Percentiles rank a stretch among this genome's conserved stretches.
Evolutionary conservation across 2,888 invertebrate species (phyloP).

Genomic region (Dioctria linearis): DNA sequence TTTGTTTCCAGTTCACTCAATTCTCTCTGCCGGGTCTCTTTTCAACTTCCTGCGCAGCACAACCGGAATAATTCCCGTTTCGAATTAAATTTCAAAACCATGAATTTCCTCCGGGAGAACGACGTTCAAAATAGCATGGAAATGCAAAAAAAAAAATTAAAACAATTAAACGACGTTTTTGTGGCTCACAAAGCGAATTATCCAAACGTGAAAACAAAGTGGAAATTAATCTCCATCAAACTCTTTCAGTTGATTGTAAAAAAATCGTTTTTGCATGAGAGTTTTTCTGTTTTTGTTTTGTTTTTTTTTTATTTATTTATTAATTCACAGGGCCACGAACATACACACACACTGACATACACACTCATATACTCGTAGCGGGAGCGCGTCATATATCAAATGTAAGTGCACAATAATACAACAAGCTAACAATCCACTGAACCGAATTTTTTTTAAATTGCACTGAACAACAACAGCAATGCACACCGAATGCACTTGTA

Average conservation of each 20-base stretch:
- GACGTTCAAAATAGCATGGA: background rate
- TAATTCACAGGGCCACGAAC: slow-evolving; percentile 32
- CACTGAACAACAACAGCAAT: slow-evolving; percentile 22
- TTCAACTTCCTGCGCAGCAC: too few relatives aligned
- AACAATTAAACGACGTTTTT: slow-evolving; percentile 46
- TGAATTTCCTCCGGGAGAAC: slow-evolving; percentile 6
- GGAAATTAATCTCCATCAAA: slow-evolving; percentile 51
- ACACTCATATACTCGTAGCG: background rate
- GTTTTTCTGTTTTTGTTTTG: background rate
- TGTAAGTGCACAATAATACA: slow-evolving; percentile 32
- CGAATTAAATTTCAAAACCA: background rate
- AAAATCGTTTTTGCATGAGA: slow-evolving; percentile 28
- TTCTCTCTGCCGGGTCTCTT: too few relatives aligned
- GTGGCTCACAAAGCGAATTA: slow-evolving; percentile 44
- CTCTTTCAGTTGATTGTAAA: slow-evolving; percentile 38
- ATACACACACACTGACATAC: slow-evolving; percentile 20
- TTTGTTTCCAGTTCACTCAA: too few relatives aligned
- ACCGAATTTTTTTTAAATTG: slow-evolving; percentile 45
- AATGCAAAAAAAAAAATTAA: background rate
- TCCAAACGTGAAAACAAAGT: slow-evolving; percentile 48
- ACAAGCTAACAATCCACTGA: slow-evolving; percentile 51
- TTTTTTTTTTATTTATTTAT: slow-evolving; percentile 18
- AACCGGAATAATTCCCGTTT: too few relatives aligned
- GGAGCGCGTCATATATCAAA: too few relatives aligned
- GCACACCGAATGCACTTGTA: slow-evolving; percentile 54